These are phyloP conservation scores for Platycercus adscitus DNA, from an alignment of 2,113 vertebrate genomes.

Conservation along the genomic window DNA sequence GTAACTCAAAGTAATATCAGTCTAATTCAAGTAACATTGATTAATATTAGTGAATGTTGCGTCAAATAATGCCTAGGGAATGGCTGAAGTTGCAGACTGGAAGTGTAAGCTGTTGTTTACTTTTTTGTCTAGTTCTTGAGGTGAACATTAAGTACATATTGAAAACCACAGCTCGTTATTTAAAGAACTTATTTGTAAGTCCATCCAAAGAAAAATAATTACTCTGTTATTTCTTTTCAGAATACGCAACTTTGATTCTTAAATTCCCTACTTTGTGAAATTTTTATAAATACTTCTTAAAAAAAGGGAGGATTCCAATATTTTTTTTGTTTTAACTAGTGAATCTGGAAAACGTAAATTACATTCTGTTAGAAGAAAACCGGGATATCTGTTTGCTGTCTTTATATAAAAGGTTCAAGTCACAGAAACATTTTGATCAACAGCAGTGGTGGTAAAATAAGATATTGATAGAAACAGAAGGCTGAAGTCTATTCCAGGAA, in stretches of 20 bases:
- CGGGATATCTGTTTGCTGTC: background rate
- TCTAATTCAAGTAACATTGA: constrained; percentile 21
- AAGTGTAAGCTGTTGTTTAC: background rate
- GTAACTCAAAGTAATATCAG: background rate
- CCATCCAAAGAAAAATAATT: background rate
- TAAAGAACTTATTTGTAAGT: background rate
- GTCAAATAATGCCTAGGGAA: constrained; percentile 6
- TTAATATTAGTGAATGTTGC: background rate
- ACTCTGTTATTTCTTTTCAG: background rate
- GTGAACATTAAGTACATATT: background rate
- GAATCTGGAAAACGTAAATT: background rate
- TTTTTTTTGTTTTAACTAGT: background rate
- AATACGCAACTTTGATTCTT: background rate
- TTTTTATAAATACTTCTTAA: background rate
- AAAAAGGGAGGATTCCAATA: background rate
- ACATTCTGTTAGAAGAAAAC: background rate
- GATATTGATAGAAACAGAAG: background rate
- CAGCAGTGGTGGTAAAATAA: background rate
- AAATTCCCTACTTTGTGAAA: background rate
- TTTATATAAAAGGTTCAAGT: background rate
- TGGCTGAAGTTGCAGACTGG: background rate
- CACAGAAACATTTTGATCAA: background rate
- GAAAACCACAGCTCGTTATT: background rate
- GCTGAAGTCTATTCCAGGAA: background rate
- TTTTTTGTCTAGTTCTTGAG: background rate